These are phyloP conservation scores for Drosophila falleni DNA, from an alignment of 2,888 invertebrate species.

Conservation along the genomic window DNA sequence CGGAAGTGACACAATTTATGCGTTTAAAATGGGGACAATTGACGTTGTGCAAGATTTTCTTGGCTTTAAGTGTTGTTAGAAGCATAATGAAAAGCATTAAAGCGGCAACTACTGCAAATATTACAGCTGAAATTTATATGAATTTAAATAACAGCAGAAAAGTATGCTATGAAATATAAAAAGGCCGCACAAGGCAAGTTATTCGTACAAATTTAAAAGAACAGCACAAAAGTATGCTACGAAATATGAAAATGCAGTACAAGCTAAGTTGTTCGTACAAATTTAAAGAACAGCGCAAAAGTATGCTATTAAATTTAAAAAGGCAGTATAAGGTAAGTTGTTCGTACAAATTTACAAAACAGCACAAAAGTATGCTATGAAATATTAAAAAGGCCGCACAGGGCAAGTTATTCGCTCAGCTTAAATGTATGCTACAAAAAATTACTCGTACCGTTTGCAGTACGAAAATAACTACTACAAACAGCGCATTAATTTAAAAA, in stretches of 20 bases:
- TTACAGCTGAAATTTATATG: not conserved
- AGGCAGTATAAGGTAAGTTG: no score
- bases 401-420: no score
- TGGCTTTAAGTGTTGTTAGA: conserved; percentile 25
- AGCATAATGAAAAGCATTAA: conserved; percentile 36
- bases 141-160: not conserved
- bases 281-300: not conserved
- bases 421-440: no score
- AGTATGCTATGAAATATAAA: not conserved
- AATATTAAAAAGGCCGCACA: no score
- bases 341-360: no score
- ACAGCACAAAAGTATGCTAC: conserved; percentile 1
- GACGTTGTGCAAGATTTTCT: conserved; percentile 21
- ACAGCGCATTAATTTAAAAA: not conserved
- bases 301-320: not conserved
- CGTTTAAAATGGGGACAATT: conserved; percentile 63
- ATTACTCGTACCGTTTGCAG: no score
- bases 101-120: conserved; percentile 1
- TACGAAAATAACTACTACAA: no score
- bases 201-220: not conserved
- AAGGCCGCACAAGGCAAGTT: no score
- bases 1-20: conserved; percentile 75
- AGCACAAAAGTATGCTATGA: conserved; percentile 2
- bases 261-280: no score
- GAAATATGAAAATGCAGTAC: no score